Evolutionary conservation across 2,797 vertebrate genomes (phyloP), one percentile per base, ranked within the genome.

Genomic region (Manis javanica): DNA sequence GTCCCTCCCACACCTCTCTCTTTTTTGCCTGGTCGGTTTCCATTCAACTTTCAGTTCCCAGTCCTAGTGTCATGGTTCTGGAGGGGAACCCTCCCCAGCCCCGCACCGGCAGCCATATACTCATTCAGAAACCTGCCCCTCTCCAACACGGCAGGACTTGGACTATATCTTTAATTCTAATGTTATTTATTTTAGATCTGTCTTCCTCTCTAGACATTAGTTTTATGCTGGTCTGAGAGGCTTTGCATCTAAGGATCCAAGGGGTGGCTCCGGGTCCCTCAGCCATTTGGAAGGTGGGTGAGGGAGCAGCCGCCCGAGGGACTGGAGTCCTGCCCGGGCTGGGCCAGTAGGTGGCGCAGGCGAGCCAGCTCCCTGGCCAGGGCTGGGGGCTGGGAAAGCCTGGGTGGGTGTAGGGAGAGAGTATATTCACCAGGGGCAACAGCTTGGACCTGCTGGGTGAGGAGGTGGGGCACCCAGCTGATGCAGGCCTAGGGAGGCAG

Each of bases 151-250:
- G 19, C 1, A 7, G 0, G 21, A 74, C 87, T 88, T 88, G 49
- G 37, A 74, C 9, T 29, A 3, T 23, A 63, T 77, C n/a, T 74
- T 96, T 82, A 90, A 94, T 79, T 72, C 7, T 59, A 21, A 51
- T 14, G 4, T 16, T 85, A 46, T 51, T 87, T 81, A 16, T 53
- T 69, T 66, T 53, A 8, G n/a, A 37, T 51, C 31, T 57, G 24
- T 68, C 51, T 90, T 91, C 16, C n/a, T 92, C 29, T 53, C 31
- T 71, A 34, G 2, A 51, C 42, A 31, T 61, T 12, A 53, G 26
- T 53, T 77, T 46, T 57, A 7, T 57, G 57, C 77, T 49, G 46
- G 0, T 1, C 46, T 46, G 46, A 46, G 46, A 46, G 46, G 46
- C 46, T 46, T 46, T 46, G 46, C 9, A 11, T 46, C 46, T 55